Conservation (phyloP, 1,140 invertebrate species). For the Gonatopus flavifemur region DNA sequence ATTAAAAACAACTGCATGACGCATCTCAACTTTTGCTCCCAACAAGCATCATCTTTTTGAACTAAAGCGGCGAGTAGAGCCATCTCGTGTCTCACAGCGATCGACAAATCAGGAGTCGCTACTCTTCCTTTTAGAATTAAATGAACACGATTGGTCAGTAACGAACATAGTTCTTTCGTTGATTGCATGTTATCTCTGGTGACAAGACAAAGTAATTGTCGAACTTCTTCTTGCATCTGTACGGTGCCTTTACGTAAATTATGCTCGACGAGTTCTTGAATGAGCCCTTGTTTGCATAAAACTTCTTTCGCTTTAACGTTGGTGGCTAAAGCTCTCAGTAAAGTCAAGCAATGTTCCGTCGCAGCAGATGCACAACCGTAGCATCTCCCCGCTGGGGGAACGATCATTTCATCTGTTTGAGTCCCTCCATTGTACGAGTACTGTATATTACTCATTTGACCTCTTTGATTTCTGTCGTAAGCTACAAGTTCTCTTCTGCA, state of each 20-base stretch:
- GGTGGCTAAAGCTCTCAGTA: constrained; percentile 88
- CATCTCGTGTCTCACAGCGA: constrained; percentile 84
- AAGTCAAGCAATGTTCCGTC: constrained; percentile 90
- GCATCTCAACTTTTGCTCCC: constrained; percentile 89
- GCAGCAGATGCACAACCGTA: constrained; percentile 85
- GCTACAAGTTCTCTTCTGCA: constrained; percentile 88
- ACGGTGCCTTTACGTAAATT: constrained; percentile 81
- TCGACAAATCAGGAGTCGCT: constrained; percentile 71
- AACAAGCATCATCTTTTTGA: constrained; percentile 91
- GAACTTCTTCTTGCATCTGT: constrained; percentile 83
- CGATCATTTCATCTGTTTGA: constrained; percentile 18
- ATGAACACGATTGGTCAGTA: constrained; percentile 82
- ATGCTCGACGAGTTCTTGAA: constrained; percentile 87
- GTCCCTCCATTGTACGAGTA: constrained; percentile 10
- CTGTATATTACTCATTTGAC: constrained; percentile 31
- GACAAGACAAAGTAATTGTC: constrained; percentile 85
- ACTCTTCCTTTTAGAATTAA: constrained; percentile 71
- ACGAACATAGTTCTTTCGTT: constrained; percentile 80
- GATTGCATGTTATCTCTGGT: constrained; percentile 86
- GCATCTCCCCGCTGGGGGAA: constrained; percentile 62
- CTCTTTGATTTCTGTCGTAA: constrained; percentile 84
- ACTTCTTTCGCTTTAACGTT: constrained; percentile 76
- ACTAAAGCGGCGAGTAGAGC: constrained; percentile 83
- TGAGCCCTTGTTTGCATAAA: constrained; percentile 83
- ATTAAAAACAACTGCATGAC: constrained; percentile 84